Evolutionary conservation across 1,140 invertebrate species (phyloP).

Genomic region (Augochlora pura): DNA sequence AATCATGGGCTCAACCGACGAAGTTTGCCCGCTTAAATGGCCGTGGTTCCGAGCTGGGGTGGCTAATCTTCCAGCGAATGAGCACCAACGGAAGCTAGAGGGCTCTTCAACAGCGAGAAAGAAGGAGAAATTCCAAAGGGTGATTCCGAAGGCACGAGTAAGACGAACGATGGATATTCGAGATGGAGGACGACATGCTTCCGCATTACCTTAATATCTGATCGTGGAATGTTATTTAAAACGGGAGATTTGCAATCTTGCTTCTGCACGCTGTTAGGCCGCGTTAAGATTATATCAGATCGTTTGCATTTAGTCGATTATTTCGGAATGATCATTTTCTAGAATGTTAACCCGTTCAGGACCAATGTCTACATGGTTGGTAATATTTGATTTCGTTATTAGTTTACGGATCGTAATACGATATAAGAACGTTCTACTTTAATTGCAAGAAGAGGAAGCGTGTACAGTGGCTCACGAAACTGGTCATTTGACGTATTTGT

Average conservation of each 20-base stretch:
- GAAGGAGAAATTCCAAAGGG: background rate
- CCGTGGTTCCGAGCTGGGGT: conserved; percentile 57
- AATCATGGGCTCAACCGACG: conserved; percentile 55
- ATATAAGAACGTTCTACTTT: no score
- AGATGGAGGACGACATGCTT: conserved; percentile 9
- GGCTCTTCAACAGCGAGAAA: conserved; percentile 77
- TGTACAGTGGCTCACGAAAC: no score
- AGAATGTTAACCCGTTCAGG: no score
- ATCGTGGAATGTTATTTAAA: background rate
- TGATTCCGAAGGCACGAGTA: conserved; percentile 16
- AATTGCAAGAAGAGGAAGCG: no score
- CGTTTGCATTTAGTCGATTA: no score
- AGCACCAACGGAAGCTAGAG: conserved; percentile 70
- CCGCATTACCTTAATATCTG: conserved; percentile 3
- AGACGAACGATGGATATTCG: background rate
- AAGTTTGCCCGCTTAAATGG: conserved; percentile 64
- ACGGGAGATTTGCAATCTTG: background rate
- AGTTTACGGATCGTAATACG: no score
- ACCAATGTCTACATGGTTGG: no score
- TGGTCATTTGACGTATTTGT: no score
- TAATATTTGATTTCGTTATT: no score
- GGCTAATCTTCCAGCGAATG: conserved; percentile 65
- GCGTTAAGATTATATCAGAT: background rate
- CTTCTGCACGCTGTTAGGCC: background rate
- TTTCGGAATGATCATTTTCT: no score